Percentiles rank a stretch among this genome's conserved stretches.
These are phyloP conservation scores for Callithrix jacchus DNA, from an alignment of 2,113 vertebrate species.

Conservation along the genomic window DNA sequence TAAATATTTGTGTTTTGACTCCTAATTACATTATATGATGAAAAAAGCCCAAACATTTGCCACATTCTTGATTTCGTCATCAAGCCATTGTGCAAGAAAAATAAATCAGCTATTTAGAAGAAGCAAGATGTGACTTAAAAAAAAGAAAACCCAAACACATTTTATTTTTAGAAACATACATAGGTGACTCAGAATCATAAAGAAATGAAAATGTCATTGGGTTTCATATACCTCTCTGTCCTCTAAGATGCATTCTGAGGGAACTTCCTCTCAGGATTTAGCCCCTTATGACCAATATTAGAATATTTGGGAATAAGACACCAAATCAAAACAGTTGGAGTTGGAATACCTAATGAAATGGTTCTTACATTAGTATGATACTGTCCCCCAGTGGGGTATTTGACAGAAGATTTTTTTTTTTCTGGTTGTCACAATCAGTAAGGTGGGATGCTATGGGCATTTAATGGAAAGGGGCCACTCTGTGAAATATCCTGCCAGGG, in stretches of 20 bases:
- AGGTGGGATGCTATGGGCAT: neutral
- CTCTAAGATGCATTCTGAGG: neutral
- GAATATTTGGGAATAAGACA: neutral
- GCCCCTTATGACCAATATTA: neutral
- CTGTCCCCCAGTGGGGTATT: neutral
- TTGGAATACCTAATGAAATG: neutral
- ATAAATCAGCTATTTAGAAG: neutral
- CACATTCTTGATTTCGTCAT: slow-evolving; percentile 50
- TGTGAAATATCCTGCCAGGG: neutral
- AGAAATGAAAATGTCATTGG: neutral
- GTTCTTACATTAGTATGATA: neutral
- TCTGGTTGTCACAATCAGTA: neutral
- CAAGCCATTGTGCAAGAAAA: slow-evolving; percentile 6
- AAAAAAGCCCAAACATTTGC: neutral
- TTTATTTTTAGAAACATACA: slow-evolving; percentile 29
- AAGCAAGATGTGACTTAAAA: neutral
- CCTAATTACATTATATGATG: neutral
- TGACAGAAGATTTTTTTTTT: neutral
- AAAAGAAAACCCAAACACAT: neutral
- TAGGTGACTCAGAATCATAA: neutral
- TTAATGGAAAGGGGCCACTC: neutral
- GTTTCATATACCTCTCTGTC: neutral
- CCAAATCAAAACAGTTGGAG: neutral
- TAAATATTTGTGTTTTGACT: slow-evolving; percentile 51
- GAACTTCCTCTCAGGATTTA: neutral